A percentile compares a stretch with the other conserved stretches of the same genome.
These are phyloP conservation scores for Tachyglossus aculeatus DNA, from an alignment of 2,797 vertebrate species.

Conservation along the genomic window DNA sequence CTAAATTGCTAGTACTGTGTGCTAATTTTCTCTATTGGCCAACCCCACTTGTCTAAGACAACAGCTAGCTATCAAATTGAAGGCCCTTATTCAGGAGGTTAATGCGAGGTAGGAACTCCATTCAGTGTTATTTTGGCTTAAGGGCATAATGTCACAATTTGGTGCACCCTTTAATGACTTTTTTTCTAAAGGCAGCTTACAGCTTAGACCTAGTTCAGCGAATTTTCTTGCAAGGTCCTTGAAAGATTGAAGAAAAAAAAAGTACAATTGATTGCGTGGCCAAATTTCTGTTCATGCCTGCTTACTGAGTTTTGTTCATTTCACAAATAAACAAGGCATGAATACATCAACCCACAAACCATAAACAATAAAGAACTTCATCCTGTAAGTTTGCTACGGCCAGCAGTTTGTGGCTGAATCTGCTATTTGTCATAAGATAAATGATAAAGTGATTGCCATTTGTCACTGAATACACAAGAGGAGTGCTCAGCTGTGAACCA, in stretches of 20 bases:
- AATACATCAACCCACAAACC: constrained; percentile 87
- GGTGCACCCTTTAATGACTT: constrained; percentile 80
- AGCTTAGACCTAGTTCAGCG: constrained; percentile 79
- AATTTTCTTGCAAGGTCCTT: constrained; percentile 80
- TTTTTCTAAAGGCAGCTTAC: constrained; percentile 70
- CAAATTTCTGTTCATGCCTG: constrained; percentile 82
- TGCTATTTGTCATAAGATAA: constrained; percentile 88
- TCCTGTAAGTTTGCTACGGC: constrained; percentile 86
- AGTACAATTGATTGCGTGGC: constrained; percentile 76
- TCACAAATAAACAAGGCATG: constrained; percentile 89
- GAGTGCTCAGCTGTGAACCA: constrained; percentile 79
- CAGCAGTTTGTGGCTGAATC: constrained; percentile 86
- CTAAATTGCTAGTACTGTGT: constrained; percentile 35
- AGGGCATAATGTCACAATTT: constrained; percentile 82
- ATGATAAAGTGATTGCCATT: constrained; percentile 87
- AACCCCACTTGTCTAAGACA: constrained; percentile 62
- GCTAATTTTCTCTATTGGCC: constrained; percentile 51
- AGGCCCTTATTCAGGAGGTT: constrained; percentile 75
- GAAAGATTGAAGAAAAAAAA: constrained; percentile 68
- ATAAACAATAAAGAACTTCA: constrained; percentile 90
- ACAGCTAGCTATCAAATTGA: constrained; percentile 68
- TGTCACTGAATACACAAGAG: constrained; percentile 83
- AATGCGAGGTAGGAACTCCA: constrained; percentile 74
- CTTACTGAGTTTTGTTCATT: constrained; percentile 86
- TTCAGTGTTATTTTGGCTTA: constrained; percentile 80